Base-by-base conservation (phyloP, 2,888 invertebrate genomes). In the Nomada ruficornis region DNA sequence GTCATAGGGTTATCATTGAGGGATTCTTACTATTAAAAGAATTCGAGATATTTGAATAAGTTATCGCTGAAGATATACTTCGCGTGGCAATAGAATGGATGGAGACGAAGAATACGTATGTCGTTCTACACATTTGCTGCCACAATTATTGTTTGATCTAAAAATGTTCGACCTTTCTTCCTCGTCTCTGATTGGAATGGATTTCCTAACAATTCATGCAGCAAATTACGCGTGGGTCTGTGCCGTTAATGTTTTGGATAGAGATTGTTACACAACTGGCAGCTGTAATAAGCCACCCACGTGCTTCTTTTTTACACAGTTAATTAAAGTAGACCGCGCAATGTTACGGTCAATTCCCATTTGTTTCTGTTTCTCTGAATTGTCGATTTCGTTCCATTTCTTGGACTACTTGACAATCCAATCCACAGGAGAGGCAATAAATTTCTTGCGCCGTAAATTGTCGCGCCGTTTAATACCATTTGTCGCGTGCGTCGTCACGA, bases 1-100 rank as follows among this genome's bases (percentile, higher is more conserved):
- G 68, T 59, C 76, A 47, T 5, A 54, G 29, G 85, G 83, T 88
- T 88, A 88, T 88, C 88, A 13, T 15, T 15, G 59, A n/a, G 55
- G 42, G 80, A 86, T 80, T 36, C 69, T 36, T 52, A 36, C 29
- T 72, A 42, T 59, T 71, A 63, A 75, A 47, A 47, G 59, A 72
- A 71, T 78, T 80, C 54, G 62, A 20, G 71, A 73, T 68, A 54
- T 26, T 29, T 55, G 57, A 67, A 29, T 42, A 47, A 69, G 82
- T 87, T 83, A 79, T 84, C 82, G n/a, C 1, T 20, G 0, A 15
- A 62, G 74, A 80, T 55, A 75, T 10, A 57, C 29, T 20, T 44
- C 26, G 29, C 26, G 47, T 55, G 36, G 60, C 52, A 54, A 11
- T 60, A 47, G 50, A 64, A 63, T 2, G 10, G 3, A 15, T 10